phyloP scores from a whole-genome alignment of 2,888 invertebrate species.

The Blastobasis lacticolella region DNA sequence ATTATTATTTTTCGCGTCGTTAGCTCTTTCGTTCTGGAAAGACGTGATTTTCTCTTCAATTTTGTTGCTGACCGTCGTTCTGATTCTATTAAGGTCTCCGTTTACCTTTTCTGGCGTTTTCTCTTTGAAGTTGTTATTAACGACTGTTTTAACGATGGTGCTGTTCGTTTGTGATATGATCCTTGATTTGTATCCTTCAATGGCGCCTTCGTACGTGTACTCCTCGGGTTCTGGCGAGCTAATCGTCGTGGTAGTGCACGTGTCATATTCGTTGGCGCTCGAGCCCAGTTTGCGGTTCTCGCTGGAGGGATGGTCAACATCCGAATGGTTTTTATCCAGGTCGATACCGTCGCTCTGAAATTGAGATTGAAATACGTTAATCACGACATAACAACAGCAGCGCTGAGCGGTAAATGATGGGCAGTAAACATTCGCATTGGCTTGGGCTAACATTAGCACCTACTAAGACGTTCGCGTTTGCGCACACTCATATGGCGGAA shows the following conservation, averaged over 20 bases:
- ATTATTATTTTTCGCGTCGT: constrained; percentile 59
- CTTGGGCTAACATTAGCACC: not conserved
- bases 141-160: constrained; percentile 57
- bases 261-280: constrained; percentile 77
- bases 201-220: constrained; percentile 91
- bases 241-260: constrained; percentile 78
- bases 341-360: constrained; percentile 77
- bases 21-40: constrained; percentile 67
- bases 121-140: constrained; percentile 59
- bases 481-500: constrained; percentile 1
- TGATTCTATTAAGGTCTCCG: constrained; percentile 61
- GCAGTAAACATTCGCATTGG: not conserved
- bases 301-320: constrained; percentile 64
- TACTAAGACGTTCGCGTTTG: constrained; percentile 3
- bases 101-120: constrained; percentile 58
- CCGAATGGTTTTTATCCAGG: constrained; percentile 68
- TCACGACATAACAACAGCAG: not conserved
- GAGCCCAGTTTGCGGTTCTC: constrained; percentile 64
- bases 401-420: too few relatives aligned
- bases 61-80: constrained; percentile 70
- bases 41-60: constrained; percentile 77
- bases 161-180: constrained; percentile 77
- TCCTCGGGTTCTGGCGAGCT: constrained; percentile 83
- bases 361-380: constrained; percentile 8
- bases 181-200: constrained; percentile 88